Evolutionary conservation across 2,113 vertebrate genomes (phyloP).

Genomic region (Lipophrys pholis): DNA sequence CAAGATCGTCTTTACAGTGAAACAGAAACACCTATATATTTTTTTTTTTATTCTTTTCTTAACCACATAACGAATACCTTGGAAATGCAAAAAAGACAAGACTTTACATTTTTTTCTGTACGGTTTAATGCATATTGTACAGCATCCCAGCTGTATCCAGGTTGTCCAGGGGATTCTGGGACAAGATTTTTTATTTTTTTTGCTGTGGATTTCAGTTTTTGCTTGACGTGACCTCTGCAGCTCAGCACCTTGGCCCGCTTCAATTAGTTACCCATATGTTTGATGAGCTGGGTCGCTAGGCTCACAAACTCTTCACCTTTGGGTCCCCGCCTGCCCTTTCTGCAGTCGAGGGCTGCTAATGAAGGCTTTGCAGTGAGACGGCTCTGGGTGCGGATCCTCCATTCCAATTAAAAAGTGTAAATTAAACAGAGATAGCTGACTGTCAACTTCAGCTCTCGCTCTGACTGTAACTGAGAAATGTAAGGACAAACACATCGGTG

Average conservation of each 20-base stretch:
- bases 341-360: conserved; percentile 69
- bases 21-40: conserved; percentile 33
- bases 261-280: conserved; percentile 79
- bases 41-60: conserved; percentile 53
- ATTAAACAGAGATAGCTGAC: conserved; percentile 72
- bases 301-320: conserved; percentile 67
- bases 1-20: conserved; percentile 32
- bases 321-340: conserved; percentile 57
- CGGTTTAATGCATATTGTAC: conserved; percentile 51
- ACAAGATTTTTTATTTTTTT: conserved; percentile 45
- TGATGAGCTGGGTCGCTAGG: conserved; percentile 62
- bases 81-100: conserved; percentile 45
- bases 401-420: conserved; percentile 84
- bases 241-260: conserved; percentile 63
- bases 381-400: conserved; percentile 55
- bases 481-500: background rate
- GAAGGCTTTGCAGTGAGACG: conserved; percentile 72
- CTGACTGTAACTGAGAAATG: conserved; percentile 29
- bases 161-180: conserved; percentile 28
- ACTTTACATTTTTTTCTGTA: conserved; percentile 44
- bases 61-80: conserved; percentile 55
- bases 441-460: conserved; percentile 54
- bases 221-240: conserved; percentile 57
- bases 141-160: conserved; percentile 20
- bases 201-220: conserved; percentile 57